A percentile compares a stretch with the other conserved stretches of the same genome.
Evolutionary conservation across 2,797 vertebrate genomes (phyloP).

Genomic region (Hippoglossus hippoglossus): DNA sequence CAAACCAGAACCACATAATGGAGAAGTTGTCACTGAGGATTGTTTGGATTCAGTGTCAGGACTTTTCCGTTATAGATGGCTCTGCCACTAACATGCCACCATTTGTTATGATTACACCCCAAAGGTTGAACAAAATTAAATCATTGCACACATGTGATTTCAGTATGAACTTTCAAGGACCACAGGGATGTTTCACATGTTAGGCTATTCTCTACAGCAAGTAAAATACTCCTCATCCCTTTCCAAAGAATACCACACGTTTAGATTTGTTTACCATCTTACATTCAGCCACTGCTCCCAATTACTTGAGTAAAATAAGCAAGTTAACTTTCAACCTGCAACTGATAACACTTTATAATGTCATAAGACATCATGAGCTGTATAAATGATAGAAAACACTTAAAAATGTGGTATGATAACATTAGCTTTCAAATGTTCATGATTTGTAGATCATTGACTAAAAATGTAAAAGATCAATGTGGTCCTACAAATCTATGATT

Average conservation of each 20-base stretch:
- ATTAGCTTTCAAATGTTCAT: background rate
- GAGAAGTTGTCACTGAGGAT: constrained; percentile 25
- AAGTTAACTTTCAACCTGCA: background rate
- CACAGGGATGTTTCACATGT: constrained; percentile 18
- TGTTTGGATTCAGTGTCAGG: background rate
- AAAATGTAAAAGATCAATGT: constrained; percentile 28
- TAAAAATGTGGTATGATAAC: background rate
- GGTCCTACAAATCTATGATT: constrained; percentile 7
- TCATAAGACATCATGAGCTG: too few relatives aligned
- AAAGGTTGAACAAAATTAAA: constrained; percentile 6
- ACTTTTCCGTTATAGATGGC: constrained; percentile 42
- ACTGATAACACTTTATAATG: too few relatives aligned
- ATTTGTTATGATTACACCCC: constrained; percentile 45
- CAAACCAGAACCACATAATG: constrained; percentile 46
- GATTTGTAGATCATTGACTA: background rate
- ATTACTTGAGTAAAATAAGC: background rate
- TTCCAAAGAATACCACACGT: background rate
- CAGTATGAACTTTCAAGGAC: constrained; percentile 3
- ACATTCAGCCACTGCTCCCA: background rate
- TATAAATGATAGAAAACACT: background rate
- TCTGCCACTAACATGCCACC: constrained; percentile 63
- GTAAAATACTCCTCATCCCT: background rate
- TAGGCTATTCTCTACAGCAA: background rate
- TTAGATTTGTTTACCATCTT: background rate
- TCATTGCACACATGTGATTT: constrained; percentile 42